phyloP scores from a whole-genome alignment of 1,140 invertebrate species.

The Brachystomella parvula region DNA sequence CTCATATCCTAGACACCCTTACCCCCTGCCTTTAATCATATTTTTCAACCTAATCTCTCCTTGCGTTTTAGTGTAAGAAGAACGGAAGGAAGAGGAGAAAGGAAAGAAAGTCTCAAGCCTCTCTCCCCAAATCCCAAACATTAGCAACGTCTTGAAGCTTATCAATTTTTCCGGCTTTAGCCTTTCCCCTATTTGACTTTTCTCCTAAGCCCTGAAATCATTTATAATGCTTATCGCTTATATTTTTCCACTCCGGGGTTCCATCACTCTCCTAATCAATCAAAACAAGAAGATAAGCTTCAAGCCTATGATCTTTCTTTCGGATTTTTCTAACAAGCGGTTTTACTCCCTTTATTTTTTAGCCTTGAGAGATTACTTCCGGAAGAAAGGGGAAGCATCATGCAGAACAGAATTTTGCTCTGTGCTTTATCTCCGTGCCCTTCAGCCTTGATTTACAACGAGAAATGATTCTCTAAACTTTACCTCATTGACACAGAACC shows the following conservation, averaged over 20 bases:
- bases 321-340: background rate
- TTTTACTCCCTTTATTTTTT: background rate
- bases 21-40: background rate
- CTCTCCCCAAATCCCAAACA: background rate
- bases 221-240: constrained; percentile 5
- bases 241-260: background rate
- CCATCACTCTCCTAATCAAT: background rate
- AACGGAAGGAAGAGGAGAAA: background rate
- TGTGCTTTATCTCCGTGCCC: too few relatives aligned
- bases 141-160: background rate
- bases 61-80: too few relatives aligned
- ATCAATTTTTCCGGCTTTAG: background rate
- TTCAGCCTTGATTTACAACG: too few relatives aligned
- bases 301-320: too few relatives aligned
- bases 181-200: background rate
- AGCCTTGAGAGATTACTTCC: background rate
- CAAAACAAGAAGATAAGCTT: background rate
- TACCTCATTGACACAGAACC: too few relatives aligned
- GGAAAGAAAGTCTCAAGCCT: background rate
- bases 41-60: background rate
- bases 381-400: background rate
- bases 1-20: background rate
- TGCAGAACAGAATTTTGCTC: too few relatives aligned
- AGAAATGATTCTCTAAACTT: too few relatives aligned
- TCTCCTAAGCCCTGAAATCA: background rate